A percentile compares a stretch with the other conserved stretches of the same genome.
Evolutionary conservation across 2,797 vertebrate genomes (phyloP).

Genomic region (Eupleurogrammus muticus): DNA sequence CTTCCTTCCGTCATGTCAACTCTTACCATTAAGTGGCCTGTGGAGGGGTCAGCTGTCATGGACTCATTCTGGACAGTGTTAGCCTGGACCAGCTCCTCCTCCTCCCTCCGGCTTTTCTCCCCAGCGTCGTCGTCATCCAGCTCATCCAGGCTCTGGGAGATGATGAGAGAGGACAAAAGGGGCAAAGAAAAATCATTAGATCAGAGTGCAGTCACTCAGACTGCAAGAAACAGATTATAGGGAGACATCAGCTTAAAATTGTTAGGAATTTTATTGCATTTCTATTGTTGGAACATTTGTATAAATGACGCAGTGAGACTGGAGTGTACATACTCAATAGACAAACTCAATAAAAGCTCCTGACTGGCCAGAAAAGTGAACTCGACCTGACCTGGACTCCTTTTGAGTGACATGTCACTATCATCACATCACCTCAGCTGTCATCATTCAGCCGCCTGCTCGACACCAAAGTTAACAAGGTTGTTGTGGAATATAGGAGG

Average conservation of each 20-base stretch:
- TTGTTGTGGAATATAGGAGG: too few species aligned
- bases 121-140: conserved; percentile 93
- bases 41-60: conserved; percentile 81
- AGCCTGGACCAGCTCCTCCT: conserved; percentile 92
- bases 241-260: not conserved
- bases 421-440: too few species aligned
- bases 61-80: conserved; percentile 96
- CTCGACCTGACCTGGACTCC: too few species aligned
- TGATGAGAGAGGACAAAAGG: not conserved
- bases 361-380: too few species aligned
- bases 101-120: conserved; percentile 89
- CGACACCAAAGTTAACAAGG: too few species aligned
- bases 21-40: conserved; percentile 85
- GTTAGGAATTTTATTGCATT: too few species aligned
- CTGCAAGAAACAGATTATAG: not conserved
- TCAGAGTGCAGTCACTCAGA: not conserved
- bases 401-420: too few species aligned
- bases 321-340: too few species aligned
- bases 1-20: not conserved
- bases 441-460: too few species aligned
- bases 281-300: too few species aligned
- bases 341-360: too few species aligned
- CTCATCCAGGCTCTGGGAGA: conserved; percentile 92
- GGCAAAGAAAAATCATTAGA: not conserved
- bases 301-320: too few species aligned